Conservation (phyloP, 2,888 invertebrate genomes). For the Drosophila aldrichi region DNA sequence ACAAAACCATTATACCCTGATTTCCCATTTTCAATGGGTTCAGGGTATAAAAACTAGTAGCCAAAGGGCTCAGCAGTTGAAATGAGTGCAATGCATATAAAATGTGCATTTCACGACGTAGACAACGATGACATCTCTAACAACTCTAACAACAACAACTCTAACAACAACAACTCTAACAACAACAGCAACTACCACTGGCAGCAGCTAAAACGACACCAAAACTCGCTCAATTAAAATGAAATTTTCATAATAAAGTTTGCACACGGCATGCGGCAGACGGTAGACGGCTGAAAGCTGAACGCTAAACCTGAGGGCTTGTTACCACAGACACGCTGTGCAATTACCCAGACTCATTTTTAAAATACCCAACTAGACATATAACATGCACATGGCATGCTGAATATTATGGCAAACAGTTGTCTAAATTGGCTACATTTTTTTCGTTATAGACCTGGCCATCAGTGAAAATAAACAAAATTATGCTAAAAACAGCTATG, state of each 20-base stretch:
- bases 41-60: slow-evolving; percentile 19
- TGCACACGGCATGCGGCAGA: slow-evolving; percentile 18
- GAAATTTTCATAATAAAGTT: slow-evolving; percentile 79
- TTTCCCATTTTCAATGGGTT: no score
- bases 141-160: slow-evolving; percentile 14
- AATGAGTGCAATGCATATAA: slow-evolving; percentile 48
- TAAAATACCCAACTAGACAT: slow-evolving; percentile 2
- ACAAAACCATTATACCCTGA: no score
- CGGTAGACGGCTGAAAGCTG: slow-evolving; percentile 1
- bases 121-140: slow-evolving; percentile 26
- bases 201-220: slow-evolving; percentile 21
- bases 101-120: slow-evolving; percentile 22
- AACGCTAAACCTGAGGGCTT: slow-evolving; percentile 36
- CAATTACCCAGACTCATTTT: slow-evolving; percentile 44
- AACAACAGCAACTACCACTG: slow-evolving; percentile 22
- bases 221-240: slow-evolving; percentile 73
- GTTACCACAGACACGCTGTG: slow-evolving; percentile 46
- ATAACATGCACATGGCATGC: neutral
- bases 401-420: neutral
- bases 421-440: neutral
- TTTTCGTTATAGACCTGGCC: neutral
- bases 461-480: no score
- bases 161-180: slow-evolving; percentile 5
- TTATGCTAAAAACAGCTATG: no score
- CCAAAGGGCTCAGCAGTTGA: slow-evolving; percentile 19